Evolutionary conservation across 2,113 vertebrate genomes (phyloP).

Genomic region (Sylvicapra grimmia): DNA sequence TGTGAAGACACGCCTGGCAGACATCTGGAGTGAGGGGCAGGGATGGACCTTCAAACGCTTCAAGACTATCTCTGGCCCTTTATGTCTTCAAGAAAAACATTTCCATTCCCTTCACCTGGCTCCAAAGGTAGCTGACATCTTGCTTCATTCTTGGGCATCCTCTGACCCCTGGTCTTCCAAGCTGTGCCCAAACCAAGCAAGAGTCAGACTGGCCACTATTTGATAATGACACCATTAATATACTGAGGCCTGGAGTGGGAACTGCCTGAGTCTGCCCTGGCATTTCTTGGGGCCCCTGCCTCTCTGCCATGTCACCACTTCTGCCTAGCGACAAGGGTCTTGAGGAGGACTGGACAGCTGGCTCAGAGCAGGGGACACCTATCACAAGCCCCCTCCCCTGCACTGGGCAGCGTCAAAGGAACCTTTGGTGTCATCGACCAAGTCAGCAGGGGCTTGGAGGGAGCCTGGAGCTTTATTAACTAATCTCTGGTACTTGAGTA

Average conservation of each 20-base stretch:
- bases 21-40: background rate
- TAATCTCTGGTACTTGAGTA: constrained; percentile 82
- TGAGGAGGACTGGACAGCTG: background rate
- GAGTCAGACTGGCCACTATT: background rate
- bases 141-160: background rate
- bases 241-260: background rate
- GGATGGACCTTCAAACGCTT: background rate
- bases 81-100: background rate
- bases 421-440: constrained; percentile 71
- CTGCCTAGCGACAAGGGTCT: background rate
- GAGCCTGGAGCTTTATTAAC: constrained; percentile 80
- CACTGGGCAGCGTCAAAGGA: constrained; percentile 38
- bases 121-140: background rate
- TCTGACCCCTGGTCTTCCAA: background rate
- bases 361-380: background rate
- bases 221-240: background rate
- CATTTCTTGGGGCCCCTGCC: background rate
- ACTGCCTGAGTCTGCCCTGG: background rate
- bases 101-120: background rate
- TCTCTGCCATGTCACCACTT: background rate
- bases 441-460: constrained; percentile 73
- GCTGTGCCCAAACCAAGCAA: background rate
- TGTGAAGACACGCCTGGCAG: background rate
- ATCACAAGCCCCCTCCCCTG: too few species aligned
- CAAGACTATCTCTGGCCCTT: background rate